Evolutionary conservation across 2,888 invertebrate genomes (phyloP).

Genomic region (Noctua janthe): DNA sequence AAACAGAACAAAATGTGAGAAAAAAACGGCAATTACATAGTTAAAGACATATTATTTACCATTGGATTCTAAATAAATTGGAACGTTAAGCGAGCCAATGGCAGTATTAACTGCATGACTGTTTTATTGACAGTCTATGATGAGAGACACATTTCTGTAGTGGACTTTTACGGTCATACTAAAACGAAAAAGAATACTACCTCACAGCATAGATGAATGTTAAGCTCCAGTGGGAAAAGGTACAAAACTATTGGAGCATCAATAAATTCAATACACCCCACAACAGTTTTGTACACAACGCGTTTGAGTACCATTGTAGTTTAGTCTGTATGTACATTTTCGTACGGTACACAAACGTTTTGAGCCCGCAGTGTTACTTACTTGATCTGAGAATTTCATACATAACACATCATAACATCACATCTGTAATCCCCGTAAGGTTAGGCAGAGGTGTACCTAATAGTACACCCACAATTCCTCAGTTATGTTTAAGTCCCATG

Average conservation of each 20-base stretch:
- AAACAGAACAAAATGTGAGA: too few species aligned
- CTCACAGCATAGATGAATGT: neutral
- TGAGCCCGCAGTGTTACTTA: neutral
- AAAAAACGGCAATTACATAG: too few species aligned
- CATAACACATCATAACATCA: too few species aligned
- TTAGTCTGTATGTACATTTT: slow-evolving; percentile 1
- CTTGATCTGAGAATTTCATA: neutral
- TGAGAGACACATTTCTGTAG: neutral
- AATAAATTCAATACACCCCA: neutral
- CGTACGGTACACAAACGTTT: neutral
- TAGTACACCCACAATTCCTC: too few species aligned
- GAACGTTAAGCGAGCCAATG: neutral
- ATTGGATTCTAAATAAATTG: neutral
- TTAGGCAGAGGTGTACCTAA: too few species aligned
- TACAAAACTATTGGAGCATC: neutral
- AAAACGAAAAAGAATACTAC: neutral
- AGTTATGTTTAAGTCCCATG: too few species aligned
- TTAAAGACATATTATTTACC: too few species aligned
- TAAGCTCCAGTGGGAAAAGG: neutral
- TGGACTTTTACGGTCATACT: too few species aligned
- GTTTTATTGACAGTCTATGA: neutral
- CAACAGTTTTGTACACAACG: neutral
- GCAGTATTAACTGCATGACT: too few species aligned
- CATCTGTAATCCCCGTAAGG: too few species aligned
- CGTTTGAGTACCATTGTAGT: neutral